Percentiles rank a stretch among this genome's conserved stretches.
Evolutionary conservation across 23 tunicate genomes (phyloP).

Genomic region (Ciona savignyi): DNA sequence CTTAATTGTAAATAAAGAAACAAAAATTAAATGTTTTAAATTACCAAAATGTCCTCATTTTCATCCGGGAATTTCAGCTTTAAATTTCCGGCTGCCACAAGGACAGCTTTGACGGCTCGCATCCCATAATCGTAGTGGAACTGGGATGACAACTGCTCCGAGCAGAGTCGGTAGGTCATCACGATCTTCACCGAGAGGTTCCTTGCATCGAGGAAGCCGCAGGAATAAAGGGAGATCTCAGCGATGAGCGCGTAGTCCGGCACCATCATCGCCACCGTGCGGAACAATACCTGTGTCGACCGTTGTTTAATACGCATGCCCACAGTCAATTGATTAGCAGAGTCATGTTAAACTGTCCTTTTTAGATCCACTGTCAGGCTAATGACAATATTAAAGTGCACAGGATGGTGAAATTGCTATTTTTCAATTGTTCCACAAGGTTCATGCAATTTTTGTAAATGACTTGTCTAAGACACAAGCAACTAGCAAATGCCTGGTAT

Average conservation of each 20-base stretch:
- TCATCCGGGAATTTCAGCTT: constrained; percentile 97
- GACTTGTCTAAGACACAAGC: no score
- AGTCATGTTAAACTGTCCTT: no score
- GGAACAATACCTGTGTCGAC: constrained; percentile 99
- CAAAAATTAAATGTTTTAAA: not conserved
- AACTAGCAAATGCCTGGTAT: no score
- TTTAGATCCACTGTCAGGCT: no score
- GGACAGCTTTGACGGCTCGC: constrained; percentile 98
- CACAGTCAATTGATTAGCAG: no score
- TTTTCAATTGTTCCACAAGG: no score
- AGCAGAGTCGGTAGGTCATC: constrained; percentile 97
- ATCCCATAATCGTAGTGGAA: constrained; percentile 99
- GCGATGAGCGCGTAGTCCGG: constrained; percentile 99
- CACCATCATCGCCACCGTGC: constrained; percentile 99
- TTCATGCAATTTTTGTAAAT: no score
- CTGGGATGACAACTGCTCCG: constrained; percentile 97
- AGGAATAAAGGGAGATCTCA: constrained; percentile 94
- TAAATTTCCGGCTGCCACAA: constrained; percentile 92
- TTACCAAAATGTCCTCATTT: constrained; percentile 92
- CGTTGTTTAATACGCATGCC: no score
- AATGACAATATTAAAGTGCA: no score
- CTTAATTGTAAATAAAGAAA: not conserved
- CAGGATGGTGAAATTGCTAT: no score
- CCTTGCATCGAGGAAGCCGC: constrained; percentile 95
- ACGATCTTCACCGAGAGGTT: constrained; percentile 94